Conservation (phyloP, 2,113 vertebrate genomes). For the Erythrolamprus reginae region DNA sequence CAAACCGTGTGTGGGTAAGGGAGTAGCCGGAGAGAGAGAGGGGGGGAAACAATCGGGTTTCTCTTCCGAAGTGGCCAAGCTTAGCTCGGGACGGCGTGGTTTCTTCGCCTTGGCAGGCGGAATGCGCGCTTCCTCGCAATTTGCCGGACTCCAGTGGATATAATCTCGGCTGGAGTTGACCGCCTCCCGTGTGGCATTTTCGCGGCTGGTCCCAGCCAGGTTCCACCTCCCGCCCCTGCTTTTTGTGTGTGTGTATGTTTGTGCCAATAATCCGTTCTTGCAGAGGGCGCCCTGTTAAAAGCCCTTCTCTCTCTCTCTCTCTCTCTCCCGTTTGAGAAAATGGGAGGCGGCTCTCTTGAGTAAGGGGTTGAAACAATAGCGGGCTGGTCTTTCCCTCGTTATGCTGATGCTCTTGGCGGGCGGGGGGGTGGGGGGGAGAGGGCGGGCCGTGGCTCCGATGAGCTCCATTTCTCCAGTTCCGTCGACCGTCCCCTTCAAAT, state of each 20-base stretch:
- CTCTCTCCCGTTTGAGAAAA: background rate
- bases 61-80: background rate
- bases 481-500: background rate
- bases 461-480: background rate
- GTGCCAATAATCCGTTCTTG: background rate
- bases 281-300: background rate
- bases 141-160: background rate
- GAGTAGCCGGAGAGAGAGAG: background rate
- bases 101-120: too few species aligned
- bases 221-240: background rate
- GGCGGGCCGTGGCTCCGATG: background rate
- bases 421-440: background rate
- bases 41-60: background rate
- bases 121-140: too few species aligned
- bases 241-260: too few species aligned
- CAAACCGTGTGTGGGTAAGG: background rate
- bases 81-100: background rate
- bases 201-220: background rate
- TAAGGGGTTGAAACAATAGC: slow-evolving; percentile 22
- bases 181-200: background rate
- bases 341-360: background rate
- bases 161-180: background rate
- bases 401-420: background rate
- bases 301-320: too few species aligned
- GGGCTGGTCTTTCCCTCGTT: slow-evolving; percentile 11